A percentile compares a stretch with the other conserved stretches of the same genome.
Conservation (phyloP, 2,888 invertebrate species). For the Ectropis crepuscularia region DNA sequence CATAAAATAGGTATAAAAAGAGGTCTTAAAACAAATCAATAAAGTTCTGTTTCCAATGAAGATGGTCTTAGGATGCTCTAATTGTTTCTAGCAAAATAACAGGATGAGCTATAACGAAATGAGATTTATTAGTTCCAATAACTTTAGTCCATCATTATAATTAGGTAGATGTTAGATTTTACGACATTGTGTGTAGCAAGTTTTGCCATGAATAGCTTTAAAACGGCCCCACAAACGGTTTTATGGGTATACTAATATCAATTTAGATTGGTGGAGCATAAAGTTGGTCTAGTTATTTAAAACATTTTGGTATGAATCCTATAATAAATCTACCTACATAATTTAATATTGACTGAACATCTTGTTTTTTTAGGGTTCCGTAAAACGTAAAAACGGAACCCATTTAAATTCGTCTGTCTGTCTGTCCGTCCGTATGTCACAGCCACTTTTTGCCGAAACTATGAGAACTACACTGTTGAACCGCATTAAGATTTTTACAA, state of each 20-base stretch:
- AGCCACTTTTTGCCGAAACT: too few relatives aligned
- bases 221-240: background rate
- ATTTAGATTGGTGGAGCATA: background rate
- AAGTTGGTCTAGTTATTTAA: too few relatives aligned
- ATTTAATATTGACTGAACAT: too few relatives aligned
- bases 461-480: too few relatives aligned
- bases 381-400: too few relatives aligned
- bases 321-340: too few relatives aligned
- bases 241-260: background rate
- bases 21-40: slow-evolving; percentile 5
- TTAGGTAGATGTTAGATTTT: slow-evolving; percentile 20
- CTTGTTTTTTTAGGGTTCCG: too few relatives aligned
- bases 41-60: slow-evolving; percentile 9
- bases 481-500: too few relatives aligned
- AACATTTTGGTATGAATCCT: too few relatives aligned
- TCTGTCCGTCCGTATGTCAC: too few relatives aligned
- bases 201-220: slow-evolving; percentile 3
- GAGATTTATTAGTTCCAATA: slow-evolving; percentile 22
- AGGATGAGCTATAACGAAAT: slow-evolving; percentile 57
- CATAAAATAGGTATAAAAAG: slow-evolving; percentile 18
- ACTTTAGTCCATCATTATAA: slow-evolving; percentile 20
- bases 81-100: slow-evolving; percentile 46
- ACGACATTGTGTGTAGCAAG: slow-evolving; percentile 12
- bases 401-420: too few relatives aligned
- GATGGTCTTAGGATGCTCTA: slow-evolving; percentile 23